phyloP scores from a whole-genome alignment of 1,140 invertebrate genomes.

The Heliothis virescens region DNA sequence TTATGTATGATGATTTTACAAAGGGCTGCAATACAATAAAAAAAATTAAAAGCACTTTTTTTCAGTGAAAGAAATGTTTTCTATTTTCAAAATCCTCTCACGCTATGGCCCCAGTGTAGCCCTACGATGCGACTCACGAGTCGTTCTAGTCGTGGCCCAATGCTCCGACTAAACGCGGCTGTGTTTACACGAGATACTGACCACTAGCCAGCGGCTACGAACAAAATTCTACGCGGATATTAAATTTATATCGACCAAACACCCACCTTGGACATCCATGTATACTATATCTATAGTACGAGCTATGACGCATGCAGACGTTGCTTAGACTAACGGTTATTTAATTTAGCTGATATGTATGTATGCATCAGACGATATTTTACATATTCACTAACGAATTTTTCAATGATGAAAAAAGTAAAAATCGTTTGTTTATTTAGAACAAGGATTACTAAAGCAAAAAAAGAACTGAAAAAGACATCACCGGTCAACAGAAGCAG shows the following conservation, averaged over 20 bases:
- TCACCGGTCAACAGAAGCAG: no score
- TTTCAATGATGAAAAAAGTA: not conserved
- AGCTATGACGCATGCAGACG: constrained; percentile 1
- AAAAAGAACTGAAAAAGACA: no score
- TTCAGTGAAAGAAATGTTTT: not conserved
- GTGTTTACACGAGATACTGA: constrained; percentile 69
- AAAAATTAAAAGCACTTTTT: not conserved
- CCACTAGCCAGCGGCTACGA: constrained; percentile 61
- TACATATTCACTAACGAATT: not conserved
- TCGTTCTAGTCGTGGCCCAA: constrained; percentile 38
- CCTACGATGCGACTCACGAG: constrained; percentile 51
- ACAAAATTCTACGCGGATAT: constrained; percentile 64
- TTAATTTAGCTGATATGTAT: not conserved
- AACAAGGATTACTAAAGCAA: no score
- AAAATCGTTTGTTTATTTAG: no score
- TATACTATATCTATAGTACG: not conserved
- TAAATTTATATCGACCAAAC: constrained; percentile 62
- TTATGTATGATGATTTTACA: not conserved
- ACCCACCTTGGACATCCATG: constrained; percentile 28
- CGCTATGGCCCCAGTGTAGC: constrained; percentile 40
- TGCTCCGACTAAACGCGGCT: constrained; percentile 60
- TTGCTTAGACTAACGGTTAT: not conserved
- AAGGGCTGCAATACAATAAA: not conserved
- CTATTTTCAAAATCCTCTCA: not conserved
- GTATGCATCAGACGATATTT: not conserved